Percentiles rank a stretch among this genome's conserved stretches.
Evolutionary conservation across 2,888 invertebrate species (phyloP).

Genomic region (Nephrocerus scutellatus): DNA sequence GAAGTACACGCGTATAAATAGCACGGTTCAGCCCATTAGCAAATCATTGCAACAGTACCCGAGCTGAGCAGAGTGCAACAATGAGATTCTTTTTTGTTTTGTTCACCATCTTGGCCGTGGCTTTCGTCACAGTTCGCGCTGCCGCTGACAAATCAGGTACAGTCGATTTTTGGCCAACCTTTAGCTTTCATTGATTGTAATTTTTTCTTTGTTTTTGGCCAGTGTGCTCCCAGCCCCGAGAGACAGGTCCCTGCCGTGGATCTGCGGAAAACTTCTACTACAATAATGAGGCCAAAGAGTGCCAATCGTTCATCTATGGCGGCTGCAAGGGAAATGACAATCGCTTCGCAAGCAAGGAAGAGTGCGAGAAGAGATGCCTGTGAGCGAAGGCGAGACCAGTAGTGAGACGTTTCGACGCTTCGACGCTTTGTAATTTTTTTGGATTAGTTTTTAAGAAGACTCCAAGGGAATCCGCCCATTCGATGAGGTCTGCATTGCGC

Average conservation of each 20-base stretch:
- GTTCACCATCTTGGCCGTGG: slow-evolving; percentile 19
- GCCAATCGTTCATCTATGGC: slow-evolving; percentile 29
- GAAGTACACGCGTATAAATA: no score
- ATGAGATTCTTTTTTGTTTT: slow-evolving; percentile 20
- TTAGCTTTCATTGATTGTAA: background rate
- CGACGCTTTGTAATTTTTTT: no score
- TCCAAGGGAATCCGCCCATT: no score
- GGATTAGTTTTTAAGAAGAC: no score
- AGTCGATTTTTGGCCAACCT: no score
- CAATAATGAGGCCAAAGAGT: slow-evolving; percentile 23
- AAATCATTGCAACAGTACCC: no score
- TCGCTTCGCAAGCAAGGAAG: slow-evolving; percentile 23
- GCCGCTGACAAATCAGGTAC: slow-evolving; percentile 15
- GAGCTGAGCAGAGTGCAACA: no score
- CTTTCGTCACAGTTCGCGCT: slow-evolving; percentile 5
- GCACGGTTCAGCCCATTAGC: no score
- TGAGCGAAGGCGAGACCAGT: slow-evolving; percentile 7
- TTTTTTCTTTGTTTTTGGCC: slow-evolving; percentile 1
- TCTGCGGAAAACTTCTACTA: slow-evolving; percentile 21
- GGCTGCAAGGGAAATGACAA: slow-evolving; percentile 32
- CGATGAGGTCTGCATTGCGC: no score
- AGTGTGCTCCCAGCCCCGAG: slow-evolving; percentile 27
- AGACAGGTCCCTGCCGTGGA: slow-evolving; percentile 28
- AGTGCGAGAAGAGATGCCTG: slow-evolving; percentile 26
- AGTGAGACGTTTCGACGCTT: no score